Percentiles rank a stretch among this genome's conserved stretches.
Conservation (phyloP, 2,888 invertebrate genomes). For the Lasioglossum malachurum region DNA sequence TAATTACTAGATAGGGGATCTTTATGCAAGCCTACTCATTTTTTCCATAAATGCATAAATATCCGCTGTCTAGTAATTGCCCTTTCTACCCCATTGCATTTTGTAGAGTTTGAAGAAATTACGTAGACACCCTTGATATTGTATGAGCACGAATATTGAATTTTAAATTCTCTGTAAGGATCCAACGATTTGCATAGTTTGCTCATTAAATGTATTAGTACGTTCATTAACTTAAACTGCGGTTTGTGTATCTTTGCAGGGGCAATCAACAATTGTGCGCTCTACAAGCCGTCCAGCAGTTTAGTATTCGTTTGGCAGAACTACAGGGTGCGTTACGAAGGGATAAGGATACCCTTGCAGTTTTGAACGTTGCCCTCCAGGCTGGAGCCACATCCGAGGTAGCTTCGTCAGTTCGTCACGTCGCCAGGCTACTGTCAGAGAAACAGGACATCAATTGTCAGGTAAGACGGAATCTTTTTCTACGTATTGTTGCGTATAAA, state of each 20-base stretch:
- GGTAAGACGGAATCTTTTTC: constrained; percentile 63
- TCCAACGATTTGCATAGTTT: background rate
- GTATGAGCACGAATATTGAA: background rate
- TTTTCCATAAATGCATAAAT: too few species aligned
- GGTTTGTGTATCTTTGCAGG: constrained; percentile 84
- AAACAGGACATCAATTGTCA: constrained; percentile 82
- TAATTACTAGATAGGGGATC: background rate
- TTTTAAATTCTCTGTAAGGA: background rate
- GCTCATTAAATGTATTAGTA: background rate
- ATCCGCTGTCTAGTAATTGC: background rate
- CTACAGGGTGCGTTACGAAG: constrained; percentile 91
- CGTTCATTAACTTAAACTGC: constrained; percentile 13
- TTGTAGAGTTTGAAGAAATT: background rate
- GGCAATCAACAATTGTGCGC: constrained; percentile 90
- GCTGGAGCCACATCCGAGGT: constrained; percentile 85
- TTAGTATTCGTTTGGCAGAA: constrained; percentile 91
- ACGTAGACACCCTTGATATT: background rate
- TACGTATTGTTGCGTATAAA: too few species aligned
- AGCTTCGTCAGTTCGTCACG: constrained; percentile 86
- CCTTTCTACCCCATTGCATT: background rate
- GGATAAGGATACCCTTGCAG: constrained; percentile 88
- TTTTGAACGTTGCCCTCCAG: constrained; percentile 86
- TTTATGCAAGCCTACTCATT: too few species aligned
- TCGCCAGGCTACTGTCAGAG: constrained; percentile 87
- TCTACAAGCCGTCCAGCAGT: constrained; percentile 90